Evolutionary conservation across 2,113 vertebrate genomes (phyloP).

Genomic region (Oriolus oriolus): DNA sequence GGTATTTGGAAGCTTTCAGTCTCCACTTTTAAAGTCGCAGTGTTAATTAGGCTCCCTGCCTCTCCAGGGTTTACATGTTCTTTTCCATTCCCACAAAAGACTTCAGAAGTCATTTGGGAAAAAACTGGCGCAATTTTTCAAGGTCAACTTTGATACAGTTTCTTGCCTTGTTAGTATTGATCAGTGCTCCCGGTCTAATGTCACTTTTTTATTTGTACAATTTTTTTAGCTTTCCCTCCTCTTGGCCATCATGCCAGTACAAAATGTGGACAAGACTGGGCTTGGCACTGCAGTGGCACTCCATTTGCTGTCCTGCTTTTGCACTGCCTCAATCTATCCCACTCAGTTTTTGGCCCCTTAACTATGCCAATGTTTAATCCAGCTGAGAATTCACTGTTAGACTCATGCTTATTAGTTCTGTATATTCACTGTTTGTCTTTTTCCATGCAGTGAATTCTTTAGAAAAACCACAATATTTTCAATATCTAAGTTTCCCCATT

Average conservation of each 20-base stretch:
- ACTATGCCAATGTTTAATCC: not conserved
- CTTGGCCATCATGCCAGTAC: not conserved
- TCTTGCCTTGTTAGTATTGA: not conserved
- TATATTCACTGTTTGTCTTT: not conserved
- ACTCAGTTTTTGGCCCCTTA: not conserved
- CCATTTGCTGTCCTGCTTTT: not conserved
- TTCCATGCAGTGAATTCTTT: not conserved
- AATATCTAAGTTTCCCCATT: not conserved
- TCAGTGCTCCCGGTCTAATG: fast-evolving
- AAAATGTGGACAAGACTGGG: not conserved
- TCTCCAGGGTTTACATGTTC: not conserved
- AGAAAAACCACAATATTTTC: not conserved
- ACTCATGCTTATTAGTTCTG: not conserved
- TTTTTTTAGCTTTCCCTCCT: not conserved
- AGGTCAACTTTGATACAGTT: not conserved
- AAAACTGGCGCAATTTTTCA: not conserved
- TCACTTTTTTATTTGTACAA: not conserved
- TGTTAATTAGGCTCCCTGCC: not conserved
- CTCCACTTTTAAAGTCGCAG: not conserved
- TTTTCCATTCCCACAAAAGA: not conserved
- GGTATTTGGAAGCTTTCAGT: not conserved
- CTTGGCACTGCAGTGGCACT: not conserved
- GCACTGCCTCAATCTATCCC: not conserved
- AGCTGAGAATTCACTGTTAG: not conserved
- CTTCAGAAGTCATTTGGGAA: not conserved